Percentiles rank a stretch among this genome's conserved stretches.
phyloP scores from a whole-genome alignment of 2,797 vertebrate species.

The Enteromius argenteus region DNA sequence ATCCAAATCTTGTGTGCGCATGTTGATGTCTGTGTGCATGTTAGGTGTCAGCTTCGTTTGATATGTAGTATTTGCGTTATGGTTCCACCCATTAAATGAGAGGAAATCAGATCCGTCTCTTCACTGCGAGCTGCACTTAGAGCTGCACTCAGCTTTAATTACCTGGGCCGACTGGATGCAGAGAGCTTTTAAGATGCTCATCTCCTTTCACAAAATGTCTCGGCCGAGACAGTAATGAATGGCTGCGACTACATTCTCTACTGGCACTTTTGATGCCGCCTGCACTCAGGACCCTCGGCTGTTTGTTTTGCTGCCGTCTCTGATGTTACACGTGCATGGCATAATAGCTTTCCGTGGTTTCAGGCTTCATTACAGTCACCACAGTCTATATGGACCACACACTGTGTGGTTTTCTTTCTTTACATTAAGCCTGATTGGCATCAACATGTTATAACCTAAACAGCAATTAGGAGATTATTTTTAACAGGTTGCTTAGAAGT shows the following conservation, averaged over 20 bases:
- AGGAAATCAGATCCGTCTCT: slow-evolving; percentile 67
- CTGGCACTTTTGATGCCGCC: slow-evolving; percentile 40
- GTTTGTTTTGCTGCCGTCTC: slow-evolving; percentile 33
- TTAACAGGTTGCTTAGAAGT: neutral
- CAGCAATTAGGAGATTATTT: slow-evolving; percentile 2
- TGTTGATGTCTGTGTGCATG: slow-evolving; percentile 1
- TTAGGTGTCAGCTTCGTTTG: slow-evolving; percentile 32
- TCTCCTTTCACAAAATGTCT: slow-evolving; percentile 46
- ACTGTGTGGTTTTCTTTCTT: slow-evolving; percentile 18
- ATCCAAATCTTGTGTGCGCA: neutral
- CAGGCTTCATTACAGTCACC: slow-evolving; percentile 7
- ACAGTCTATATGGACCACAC: neutral
- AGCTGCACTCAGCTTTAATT: slow-evolving; percentile 71
- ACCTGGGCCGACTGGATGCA: slow-evolving; percentile 63
- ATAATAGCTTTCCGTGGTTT: slow-evolving; percentile 38
- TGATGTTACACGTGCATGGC: slow-evolving; percentile 17
- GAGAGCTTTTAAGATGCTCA: slow-evolving; percentile 67
- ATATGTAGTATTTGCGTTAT: slow-evolving; percentile 40
- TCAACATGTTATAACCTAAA: slow-evolving; percentile 9
- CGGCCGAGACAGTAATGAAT: slow-evolving; percentile 46
- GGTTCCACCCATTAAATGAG: slow-evolving; percentile 53
- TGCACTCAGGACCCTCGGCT: slow-evolving; percentile 29
- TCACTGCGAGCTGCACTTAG: slow-evolving; percentile 55
- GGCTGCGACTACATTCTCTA: slow-evolving; percentile 28
- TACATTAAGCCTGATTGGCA: neutral